Evolutionary conservation across 1,140 invertebrate genomes (phyloP).

Genomic region (Drosophila orosa): DNA sequence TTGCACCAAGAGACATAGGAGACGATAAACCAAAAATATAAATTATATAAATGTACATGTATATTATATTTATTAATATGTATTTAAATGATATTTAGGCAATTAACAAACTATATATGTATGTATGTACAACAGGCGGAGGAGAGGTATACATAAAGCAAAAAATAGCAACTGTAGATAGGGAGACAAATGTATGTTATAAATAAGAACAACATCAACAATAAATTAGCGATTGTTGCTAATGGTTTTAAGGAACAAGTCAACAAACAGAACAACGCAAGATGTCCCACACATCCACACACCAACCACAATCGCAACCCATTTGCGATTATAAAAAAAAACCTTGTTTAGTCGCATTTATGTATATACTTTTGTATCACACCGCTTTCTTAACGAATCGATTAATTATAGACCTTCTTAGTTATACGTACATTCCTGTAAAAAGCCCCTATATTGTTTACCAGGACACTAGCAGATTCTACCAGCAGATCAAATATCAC

Average conservation of each 20-base stretch:
- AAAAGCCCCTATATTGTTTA: slow-evolving; percentile 10
- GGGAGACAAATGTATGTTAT: slow-evolving; percentile 66
- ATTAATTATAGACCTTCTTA: slow-evolving; percentile 15
- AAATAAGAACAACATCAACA: slow-evolving; percentile 42
- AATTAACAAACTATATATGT: slow-evolving; percentile 43
- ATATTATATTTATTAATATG: slow-evolving; percentile 59
- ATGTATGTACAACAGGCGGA: slow-evolving; percentile 42
- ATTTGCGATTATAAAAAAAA: background rate
- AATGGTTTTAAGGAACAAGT: slow-evolving; percentile 69
- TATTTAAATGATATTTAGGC: slow-evolving; percentile 59
- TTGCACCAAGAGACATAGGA: slow-evolving; percentile 64
- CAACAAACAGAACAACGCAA: slow-evolving; percentile 60
- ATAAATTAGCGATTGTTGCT: slow-evolving; percentile 56
- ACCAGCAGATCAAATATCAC: slow-evolving; percentile 1
- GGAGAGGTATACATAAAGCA: slow-evolving; percentile 26
- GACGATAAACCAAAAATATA: slow-evolving; percentile 32
- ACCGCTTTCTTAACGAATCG: slow-evolving; percentile 1
- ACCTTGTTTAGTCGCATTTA: slow-evolving; percentile 18
- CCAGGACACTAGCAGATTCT: background rate
- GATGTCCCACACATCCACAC: slow-evolving; percentile 26
- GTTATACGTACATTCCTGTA: slow-evolving; percentile 13
- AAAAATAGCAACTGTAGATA: slow-evolving; percentile 75
- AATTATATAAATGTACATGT: slow-evolving; percentile 52
- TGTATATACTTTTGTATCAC: slow-evolving; percentile 35
- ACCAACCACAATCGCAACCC: slow-evolving; percentile 1